Evolutionary conservation across 1,140 invertebrate genomes (phyloP), one percentile per base, ranked within the genome.

Genomic region (Nilaparvata lugens): DNA sequence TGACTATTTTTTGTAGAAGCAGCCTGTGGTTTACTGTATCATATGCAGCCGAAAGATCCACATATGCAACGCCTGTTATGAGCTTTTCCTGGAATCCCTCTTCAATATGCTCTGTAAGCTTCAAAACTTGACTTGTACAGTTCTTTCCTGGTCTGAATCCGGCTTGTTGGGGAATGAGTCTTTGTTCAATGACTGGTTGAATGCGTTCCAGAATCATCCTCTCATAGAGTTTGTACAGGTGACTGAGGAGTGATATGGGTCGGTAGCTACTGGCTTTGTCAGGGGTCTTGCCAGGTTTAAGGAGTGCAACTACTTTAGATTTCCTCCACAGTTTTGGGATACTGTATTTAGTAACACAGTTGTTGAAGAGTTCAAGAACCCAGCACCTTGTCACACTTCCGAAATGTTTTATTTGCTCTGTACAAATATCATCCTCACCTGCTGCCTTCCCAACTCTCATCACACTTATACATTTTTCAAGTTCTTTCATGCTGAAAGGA

Each of bases 301-400:
- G 23, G 19, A 54, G 38, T 35, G 60, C 60, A 23, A 64, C 45
- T n/a, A 61, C 54, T 13, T n/a, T 58, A 13, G 60, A 53, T 60
- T 63, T 45, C 54, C 60, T 62, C 63, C 63, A 64, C 18, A 42
- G n/a, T 64, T 64, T 62, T 25, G 59, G 6, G 58, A 52, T 21
- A 14, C 19, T 28, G 25, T 28, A 28, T 4, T 28, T 28, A 28
- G 25, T 28, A 28, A 28, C 25, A 28, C 25, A 28, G 7, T 28
- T 28, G 25, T 28, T 28, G 25, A 28, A 28, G 25, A 28, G 25
- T 28, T 28, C 25, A 28, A 28, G 25, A 28, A 28, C 25, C 25
- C 25, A 28, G 7, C 25, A 4, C 25, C 25, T 28, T 28, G 25
- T 28, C 25, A 28, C 25, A 28, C 25, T 28, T 28, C 25, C 3